phyloP scores from a whole-genome alignment of 2,888 invertebrate species.

The Salpingus planirostris region DNA sequence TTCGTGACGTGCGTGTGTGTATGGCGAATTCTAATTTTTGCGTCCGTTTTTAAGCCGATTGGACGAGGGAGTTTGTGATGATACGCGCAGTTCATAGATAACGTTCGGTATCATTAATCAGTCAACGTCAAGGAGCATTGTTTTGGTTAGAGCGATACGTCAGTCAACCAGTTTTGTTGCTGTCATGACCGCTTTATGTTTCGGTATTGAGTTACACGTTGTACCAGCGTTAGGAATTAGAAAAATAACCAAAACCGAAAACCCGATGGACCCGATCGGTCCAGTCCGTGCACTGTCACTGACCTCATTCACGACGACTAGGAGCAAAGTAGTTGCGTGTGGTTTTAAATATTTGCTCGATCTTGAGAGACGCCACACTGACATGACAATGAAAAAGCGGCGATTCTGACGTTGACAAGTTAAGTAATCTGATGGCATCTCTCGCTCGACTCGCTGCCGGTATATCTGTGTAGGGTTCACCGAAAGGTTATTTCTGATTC shows the following conservation, averaged over 20 bases:
- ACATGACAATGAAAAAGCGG: no score
- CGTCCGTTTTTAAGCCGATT: constrained; percentile 22
- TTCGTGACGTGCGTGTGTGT: no score
- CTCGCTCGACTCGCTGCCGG: no score
- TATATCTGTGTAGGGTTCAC: no score
- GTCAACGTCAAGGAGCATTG: constrained; percentile 29
- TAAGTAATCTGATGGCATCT: constrained; percentile 18
- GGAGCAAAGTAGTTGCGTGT: no score
- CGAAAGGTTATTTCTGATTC: constrained; percentile 18
- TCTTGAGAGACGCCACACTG: no score
- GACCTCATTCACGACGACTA: no score
- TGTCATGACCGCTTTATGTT: constrained; percentile 18
- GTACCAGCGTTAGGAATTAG: constrained; percentile 4
- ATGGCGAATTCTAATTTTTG: constrained; percentile 26
- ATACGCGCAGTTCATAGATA: no score
- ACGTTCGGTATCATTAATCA: constrained; percentile 23
- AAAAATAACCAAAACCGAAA: constrained; percentile 10
- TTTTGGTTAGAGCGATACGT: constrained; percentile 24
- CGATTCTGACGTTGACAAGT: constrained; percentile 19
- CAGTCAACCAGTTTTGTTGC: constrained; percentile 23
- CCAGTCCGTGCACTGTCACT: no score
- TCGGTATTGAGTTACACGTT: constrained; percentile 6
- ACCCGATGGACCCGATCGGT: no score
- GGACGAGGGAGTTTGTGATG: constrained; percentile 15
- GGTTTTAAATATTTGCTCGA: no score